These are phyloP conservation scores for Stichodactyla helianthus DNA, from an alignment of 64 coral and sea anemone species.

Conservation along the genomic window DNA sequence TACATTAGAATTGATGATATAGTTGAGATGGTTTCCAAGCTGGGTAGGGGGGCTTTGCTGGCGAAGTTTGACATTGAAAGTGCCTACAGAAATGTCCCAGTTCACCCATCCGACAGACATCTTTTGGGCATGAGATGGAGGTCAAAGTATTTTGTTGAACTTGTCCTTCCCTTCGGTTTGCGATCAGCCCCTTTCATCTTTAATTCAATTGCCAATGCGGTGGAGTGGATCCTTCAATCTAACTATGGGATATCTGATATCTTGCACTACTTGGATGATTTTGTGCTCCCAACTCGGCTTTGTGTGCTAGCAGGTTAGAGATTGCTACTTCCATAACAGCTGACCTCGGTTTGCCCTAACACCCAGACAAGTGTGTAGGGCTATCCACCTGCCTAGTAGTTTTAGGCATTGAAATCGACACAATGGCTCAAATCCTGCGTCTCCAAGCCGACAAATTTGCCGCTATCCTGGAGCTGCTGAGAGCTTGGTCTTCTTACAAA, in stretches of 20 bases:
- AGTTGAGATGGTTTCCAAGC: neutral
- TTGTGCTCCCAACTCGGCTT: neutral
- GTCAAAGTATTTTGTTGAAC: conserved; percentile 13
- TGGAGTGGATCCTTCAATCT: conserved; percentile 19
- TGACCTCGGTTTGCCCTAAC: neutral
- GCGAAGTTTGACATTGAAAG: conserved; percentile 34
- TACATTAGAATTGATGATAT: conserved; percentile 22
- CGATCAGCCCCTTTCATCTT: conserved; percentile 35
- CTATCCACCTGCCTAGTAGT: conserved; percentile 39
- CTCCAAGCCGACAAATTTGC: conserved; percentile 36
- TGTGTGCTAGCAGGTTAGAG: neutral
- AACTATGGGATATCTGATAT: conserved; percentile 11
- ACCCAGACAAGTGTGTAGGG: conserved; percentile 42
- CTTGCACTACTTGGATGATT: conserved; percentile 31
- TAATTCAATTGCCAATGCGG: conserved; percentile 2
- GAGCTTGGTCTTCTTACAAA: neutral
- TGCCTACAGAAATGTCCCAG: conserved; percentile 29
- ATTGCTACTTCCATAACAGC: neutral
- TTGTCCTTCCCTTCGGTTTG: conserved; percentile 20
- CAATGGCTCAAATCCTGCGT: neutral
- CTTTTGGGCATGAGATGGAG: conserved; percentile 45
- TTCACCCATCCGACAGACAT: conserved; percentile 21
- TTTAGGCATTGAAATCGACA: conserved; percentile 54
- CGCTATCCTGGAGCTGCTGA: neutral
- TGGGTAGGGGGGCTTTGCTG: conserved; percentile 24